Base-by-base conservation (phyloP, 2,797 vertebrate species). In the Psittacula derbiana region DNA sequence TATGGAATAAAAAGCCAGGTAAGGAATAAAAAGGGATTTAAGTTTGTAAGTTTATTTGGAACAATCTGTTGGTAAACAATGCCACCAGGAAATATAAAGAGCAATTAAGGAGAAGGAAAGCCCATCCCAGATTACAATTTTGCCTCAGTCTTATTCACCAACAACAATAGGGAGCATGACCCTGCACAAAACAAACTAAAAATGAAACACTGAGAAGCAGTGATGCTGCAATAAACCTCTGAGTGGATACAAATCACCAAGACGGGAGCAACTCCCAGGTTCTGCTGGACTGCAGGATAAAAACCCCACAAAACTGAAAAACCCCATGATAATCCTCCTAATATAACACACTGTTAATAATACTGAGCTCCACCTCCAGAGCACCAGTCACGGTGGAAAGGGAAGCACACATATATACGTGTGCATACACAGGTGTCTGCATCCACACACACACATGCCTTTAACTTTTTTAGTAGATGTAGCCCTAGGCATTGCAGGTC, bases 391-490 rank as follows among this genome's bases (percentile, higher is more conserved):
- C n/a, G 13, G 52, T 3, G 12, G n/a, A 27, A n/a, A 40, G 41
- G 11, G 5, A 24, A 36, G 4, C 16, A 69, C 1, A 2, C 1
- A 24, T 40, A 0, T 50, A 8, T 41, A 30, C 4, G 10, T 8
- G 20, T 9, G 19, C 28, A 50, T 49, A 80, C 38, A 8, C 20
- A 5, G 18, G 13, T 1, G 16, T 28, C 17, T 27, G n/a, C 33
- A 70, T 50, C 36, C 66, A 38, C 43, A 28, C 49, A 25, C 16
- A 4, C 4, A 23, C 3, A 6, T n/a, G 6, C 17, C 27, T 41
- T 30, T 46, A 28, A 52, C 9, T 8, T 24, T 67, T 67, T 72
- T 28, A 81, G 30, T 10, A n/a, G 30, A 28, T 8, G 28, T 7
- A 46, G 31, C 40, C 31, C 30, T 74, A 49, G 57, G 21, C 6